These are phyloP conservation scores for Manis crassicaudata DNA, from an alignment of 2,797 vertebrate genomes.

Conservation along the genomic window DNA sequence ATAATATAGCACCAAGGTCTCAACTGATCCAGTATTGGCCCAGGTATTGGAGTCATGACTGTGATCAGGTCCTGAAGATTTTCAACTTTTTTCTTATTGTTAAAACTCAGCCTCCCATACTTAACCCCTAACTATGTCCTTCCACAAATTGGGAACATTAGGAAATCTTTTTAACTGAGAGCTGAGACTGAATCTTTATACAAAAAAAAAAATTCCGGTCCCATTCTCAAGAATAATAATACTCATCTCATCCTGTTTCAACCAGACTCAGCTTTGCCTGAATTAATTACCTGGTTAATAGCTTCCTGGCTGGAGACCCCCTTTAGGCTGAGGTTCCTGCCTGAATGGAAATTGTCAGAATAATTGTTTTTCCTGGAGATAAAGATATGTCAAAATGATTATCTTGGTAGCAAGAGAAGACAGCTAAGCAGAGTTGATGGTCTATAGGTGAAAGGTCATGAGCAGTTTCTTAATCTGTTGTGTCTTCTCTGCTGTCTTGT, in stretches of 20 bases:
- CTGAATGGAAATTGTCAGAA: background rate
- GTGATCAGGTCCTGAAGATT: background rate
- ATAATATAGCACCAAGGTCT: background rate
- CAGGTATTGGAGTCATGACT: background rate
- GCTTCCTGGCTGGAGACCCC: background rate
- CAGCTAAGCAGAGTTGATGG: background rate
- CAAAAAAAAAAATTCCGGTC: background rate
- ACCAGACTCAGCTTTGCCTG: background rate
- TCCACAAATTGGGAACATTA: background rate
- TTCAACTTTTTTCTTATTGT: background rate
- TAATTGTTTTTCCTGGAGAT: background rate
- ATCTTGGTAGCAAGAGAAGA: background rate
- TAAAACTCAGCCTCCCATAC: background rate
- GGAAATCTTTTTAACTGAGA: conserved; percentile 35
- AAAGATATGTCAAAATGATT: background rate
- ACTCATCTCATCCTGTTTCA: background rate
- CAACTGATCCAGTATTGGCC: background rate
- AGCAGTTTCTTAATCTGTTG: background rate
- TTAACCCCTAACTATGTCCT: background rate
- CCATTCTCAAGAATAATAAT: background rate
- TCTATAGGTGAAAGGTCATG: background rate
- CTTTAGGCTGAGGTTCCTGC: background rate
- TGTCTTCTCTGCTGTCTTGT: background rate
- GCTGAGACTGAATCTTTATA: conserved; percentile 1
- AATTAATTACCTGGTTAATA: background rate